Conservation (phyloP, 2,113 vertebrate species). For the Pomatostomus ruficeps region DNA sequence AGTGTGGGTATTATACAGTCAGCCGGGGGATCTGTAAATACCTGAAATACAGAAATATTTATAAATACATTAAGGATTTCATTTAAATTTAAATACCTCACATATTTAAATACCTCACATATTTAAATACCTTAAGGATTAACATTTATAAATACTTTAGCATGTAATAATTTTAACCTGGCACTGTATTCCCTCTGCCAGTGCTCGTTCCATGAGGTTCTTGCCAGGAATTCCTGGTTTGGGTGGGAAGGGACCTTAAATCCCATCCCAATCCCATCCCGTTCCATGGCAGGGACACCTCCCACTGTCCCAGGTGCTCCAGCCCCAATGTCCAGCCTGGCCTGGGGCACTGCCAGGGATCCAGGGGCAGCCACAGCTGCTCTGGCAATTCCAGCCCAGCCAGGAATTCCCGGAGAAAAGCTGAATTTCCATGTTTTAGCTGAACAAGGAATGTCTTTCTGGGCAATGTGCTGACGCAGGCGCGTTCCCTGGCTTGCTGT, state of each 20-base stretch:
- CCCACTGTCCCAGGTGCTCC: neutral
- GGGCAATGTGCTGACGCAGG: neutral
- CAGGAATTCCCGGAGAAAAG: neutral
- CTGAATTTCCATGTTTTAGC: neutral
- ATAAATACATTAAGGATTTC: neutral
- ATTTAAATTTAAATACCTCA: neutral
- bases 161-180: neutral
- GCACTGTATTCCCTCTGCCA: neutral
- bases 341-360: neutral
- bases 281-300: neutral
- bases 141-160: neutral
- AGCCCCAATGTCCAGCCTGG: neutral
- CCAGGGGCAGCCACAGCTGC: neutral
- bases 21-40: neutral
- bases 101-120: neutral
- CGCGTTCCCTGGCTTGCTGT: neutral
- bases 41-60: neutral
- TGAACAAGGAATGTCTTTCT: neutral
- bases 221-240: neutral
- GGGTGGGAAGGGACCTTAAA: neutral
- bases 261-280: rapidly evolving
- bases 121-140: neutral
- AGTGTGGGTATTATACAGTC: neutral
- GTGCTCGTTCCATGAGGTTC: neutral
- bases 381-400: neutral